Base-by-base conservation (phyloP, 53 echinoderm and acorn worm genomes). In the Paelopatides confundens region DNA sequence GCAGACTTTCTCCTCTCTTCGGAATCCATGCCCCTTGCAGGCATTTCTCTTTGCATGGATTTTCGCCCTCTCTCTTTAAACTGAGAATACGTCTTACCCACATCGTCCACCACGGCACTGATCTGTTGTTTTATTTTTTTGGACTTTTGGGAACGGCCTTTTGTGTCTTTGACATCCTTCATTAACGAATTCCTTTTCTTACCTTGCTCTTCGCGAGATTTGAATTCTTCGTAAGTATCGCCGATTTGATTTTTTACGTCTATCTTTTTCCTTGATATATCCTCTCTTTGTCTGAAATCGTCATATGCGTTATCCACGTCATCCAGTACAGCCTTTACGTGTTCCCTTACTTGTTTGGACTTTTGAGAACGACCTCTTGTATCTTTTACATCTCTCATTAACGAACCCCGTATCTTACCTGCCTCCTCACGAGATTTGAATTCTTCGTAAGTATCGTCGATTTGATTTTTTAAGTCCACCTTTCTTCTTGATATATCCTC, bases 341-440 rank as follows among this genome's bases (percentile, higher is more conserved):
- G 52, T 0, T 65, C 70, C 31, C 62, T 84, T 28, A 13, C 37
- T 24, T 7, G 10, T 49, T n/a, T 71, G 18, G 76, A 31, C 28
- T 74, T 74, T 74, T 74, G 47, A 28, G 46, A 74, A 26, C 74
- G 74, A 74, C 74, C 74, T 46, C 46, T 74, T 21, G 74, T 74
- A 9, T 74, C 39, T 46, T 74, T 74, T 18, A 74, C 81, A 5
- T 48, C 81, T 10, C 52, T 31, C 32, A 53, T 14, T 31, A 81
- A 10, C 21, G 51, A 46, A 13, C 30, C 58, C 31, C 81, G 51
- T 34, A 52, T 51, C 9, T 46, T n/a, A 7, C 27, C 18, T 34
- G 28, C 27, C 28, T 26, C 17, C 34, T 81, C 29, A 15, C 32
- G 51, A 5, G 9, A 12, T 28, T 81, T 81, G 9, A 81, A 81